Evolutionary conservation across 30 jellyfish, hydroid and myxozoan species (phyloP), one percentile per base, ranked within the genome.

Genomic region (Morbakka virulenta): DNA sequence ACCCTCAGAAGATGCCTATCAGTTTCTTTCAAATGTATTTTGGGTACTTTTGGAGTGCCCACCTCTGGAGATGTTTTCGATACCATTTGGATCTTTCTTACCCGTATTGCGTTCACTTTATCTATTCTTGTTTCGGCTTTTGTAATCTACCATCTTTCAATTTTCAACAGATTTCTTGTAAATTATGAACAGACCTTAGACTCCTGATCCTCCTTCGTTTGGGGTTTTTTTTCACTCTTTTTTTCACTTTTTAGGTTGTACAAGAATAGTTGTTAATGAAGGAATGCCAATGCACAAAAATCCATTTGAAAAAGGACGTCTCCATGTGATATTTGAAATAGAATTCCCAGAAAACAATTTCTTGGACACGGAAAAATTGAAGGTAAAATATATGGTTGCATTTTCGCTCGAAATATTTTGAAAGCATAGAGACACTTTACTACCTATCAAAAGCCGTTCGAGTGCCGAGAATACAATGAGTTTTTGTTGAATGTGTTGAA

Each of bases 201-300:
- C n/a, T n/a, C n/a, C n/a, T n/a, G n/a, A n/a, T n/a, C n/a, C n/a
- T n/a, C n/a, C 17, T 41, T 17, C 57, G 57, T 41, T 41, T 9
- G 57, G 57, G 57, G 57, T 41, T 41, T 41, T 41, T 72, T 22
- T 13, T 2, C 21, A 2, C 50, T 74, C 17, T 28, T 12, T 76
- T 62, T 32, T 28, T 20, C 9, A 24, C 31, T 36, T 41, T 6
- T 35, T 27, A 89, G 97, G 95, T n/a, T 50, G 93, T 20, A 79
- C 57, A n/a, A 81, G 84, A 69, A 47, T 81, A 31, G 79, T 92
- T 1, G 14, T 90, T 23, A 89, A 93, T 28, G 96, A 92, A 82
- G 98, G 98, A 11, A 92, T 92, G 98, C 98, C 98, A 21, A 81
- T 35, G 85, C 86, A 81, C 82, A 82, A 96, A 50, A 86, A 86